phyloP scores from a whole-genome alignment of 37 sponge, comb jelly and placozoan genomes.

The Corticium candelabrum region DNA sequence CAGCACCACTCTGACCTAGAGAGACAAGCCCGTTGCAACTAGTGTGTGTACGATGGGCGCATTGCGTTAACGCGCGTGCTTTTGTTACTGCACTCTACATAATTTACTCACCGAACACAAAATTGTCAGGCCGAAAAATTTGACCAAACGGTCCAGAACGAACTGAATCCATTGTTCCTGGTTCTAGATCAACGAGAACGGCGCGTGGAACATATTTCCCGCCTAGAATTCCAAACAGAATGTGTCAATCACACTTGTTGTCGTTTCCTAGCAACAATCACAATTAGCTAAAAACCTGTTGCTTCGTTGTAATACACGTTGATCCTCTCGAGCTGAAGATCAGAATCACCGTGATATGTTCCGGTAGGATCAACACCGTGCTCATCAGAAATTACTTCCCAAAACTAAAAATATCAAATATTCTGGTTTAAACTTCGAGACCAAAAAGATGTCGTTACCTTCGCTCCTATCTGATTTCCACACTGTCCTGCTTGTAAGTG shows the following conservation, averaged over 20 bases:
- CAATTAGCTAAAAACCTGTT: slow-evolving; percentile 23
- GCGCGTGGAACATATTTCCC: slow-evolving; percentile 47
- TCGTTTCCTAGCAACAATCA: slow-evolving; percentile 31
- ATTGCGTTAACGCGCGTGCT: no score
- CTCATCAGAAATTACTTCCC: no score
- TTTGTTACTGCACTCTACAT: no score
- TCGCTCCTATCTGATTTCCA: slow-evolving; percentile 99
- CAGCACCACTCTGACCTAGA: slow-evolving; percentile 72
- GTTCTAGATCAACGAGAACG: slow-evolving; percentile 60
- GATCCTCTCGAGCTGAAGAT: no score
- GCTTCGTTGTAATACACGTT: slow-evolving; percentile 93
- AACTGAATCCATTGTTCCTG: slow-evolving; percentile 97
- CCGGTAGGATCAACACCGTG: slow-evolving; percentile 99
- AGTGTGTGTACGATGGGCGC: no score
- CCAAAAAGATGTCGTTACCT: no score
- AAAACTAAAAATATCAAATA: slow-evolving; percentile 60
- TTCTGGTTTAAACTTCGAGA: no score
- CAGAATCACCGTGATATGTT: no score
- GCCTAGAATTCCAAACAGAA: slow-evolving; percentile 19
- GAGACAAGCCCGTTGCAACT: no score
- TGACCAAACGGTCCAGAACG: slow-evolving; percentile 99
- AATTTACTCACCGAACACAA: slow-evolving; percentile 96
- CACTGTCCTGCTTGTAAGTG: slow-evolving; percentile 99
- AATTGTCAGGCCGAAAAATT: slow-evolving; percentile 98
- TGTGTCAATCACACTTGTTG: no score